Evolutionary conservation across 2,888 invertebrate genomes (phyloP), one percentile per base, ranked within the genome.

Genomic region (Acronicta psi): DNA sequence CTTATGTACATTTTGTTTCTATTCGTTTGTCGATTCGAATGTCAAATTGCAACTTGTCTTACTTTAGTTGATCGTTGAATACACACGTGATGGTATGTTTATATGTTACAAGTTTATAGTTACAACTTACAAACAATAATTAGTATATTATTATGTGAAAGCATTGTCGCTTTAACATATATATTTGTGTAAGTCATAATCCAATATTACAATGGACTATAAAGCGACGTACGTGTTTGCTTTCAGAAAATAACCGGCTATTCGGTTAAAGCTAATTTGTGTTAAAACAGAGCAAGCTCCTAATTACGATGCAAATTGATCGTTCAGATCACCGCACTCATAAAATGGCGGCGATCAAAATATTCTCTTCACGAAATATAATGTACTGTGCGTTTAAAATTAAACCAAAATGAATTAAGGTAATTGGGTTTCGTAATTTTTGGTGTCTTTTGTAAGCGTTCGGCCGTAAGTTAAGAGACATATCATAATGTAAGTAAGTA

Each of bases 261-360:
- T 87, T 83, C 79, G 81, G 83, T 81, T 83, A 81, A 83, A 88
- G 85, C 83, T 90, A 90, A 92, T 91, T 90, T 90, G 88, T 86
- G 86, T 88, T 86, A 85, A 89, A 90, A 88, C 86, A 85, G 81
- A 85, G 82, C 84, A 81, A 87, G 87, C 84, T 86, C 84, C 86
- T 90, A 89, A 92, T 93, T 92, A 90, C 81, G 75, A 93, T 93
- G 90, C 91, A 92, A 93, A 92, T 93, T 90, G 89, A 88, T 88
- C 87, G 89, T 86, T 86, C 84, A 82, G 85, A 86, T 90, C 86
- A 85, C 80, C 84, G 80, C 81, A 84, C 85, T 87, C 86, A 88
- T 88, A 89, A 89, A 88, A 85, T 83, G 75, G 79, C 76, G 74
- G 71, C 76, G 77, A 81, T 82, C 82, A 82, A 81, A 82, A 82